Percentiles rank a stretch among this genome's conserved stretches.
Evolutionary conservation across 1,140 invertebrate species (phyloP).

Genomic region (Euwallacea similis): DNA sequence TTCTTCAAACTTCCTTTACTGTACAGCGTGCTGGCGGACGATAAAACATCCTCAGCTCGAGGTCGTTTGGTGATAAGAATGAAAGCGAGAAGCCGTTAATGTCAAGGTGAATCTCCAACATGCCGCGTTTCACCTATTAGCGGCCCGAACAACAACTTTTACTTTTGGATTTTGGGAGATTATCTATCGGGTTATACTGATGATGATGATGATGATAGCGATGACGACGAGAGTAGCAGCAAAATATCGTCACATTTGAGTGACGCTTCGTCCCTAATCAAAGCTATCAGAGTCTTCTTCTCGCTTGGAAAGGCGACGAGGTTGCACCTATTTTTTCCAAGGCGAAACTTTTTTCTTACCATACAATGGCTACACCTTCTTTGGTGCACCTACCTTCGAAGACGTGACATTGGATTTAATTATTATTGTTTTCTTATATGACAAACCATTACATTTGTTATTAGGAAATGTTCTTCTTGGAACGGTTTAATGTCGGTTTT

Average conservation of each 20-base stretch:
- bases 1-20: no score
- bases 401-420: constrained; percentile 1
- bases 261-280: no score
- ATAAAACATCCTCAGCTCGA: no score
- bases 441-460: no score
- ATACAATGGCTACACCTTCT: background rate
- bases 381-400: background rate
- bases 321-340: background rate
- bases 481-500: no score
- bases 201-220: no score
- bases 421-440: background rate
- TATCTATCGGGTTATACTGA: no score
- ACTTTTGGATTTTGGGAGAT: background rate
- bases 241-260: no score
- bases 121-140: background rate
- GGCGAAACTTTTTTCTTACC: background rate
- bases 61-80: background rate
- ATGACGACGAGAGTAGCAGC: no score
- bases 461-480: no score
- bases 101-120: background rate
- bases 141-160: background rate
- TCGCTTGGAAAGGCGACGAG: background rate
- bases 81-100: background rate
- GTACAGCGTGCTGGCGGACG: no score
- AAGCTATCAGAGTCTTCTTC: background rate